These are phyloP conservation scores for Apantesis nais DNA, from an alignment of 2,888 invertebrate species.

Conservation along the genomic window DNA sequence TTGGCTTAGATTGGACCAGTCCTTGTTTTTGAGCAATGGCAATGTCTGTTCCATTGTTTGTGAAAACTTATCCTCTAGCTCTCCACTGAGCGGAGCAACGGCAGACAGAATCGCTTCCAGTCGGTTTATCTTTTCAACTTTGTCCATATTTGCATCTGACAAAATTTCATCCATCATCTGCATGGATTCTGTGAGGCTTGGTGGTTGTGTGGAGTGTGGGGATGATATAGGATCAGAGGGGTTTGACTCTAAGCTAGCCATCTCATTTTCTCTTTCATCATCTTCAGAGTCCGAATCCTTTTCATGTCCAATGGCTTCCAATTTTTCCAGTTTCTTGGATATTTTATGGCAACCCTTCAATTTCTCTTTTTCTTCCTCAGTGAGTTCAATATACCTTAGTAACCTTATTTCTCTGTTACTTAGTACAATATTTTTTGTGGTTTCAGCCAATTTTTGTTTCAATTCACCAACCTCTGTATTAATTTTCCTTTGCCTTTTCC, in stretches of 20 bases:
- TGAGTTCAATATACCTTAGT: constrained; percentile 94
- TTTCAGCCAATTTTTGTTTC: constrained; percentile 91
- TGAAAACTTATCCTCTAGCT: constrained; percentile 82
- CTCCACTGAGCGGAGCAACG: constrained; percentile 89
- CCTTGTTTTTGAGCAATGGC: constrained; percentile 82
- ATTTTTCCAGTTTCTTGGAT: constrained; percentile 95
- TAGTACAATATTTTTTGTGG: constrained; percentile 94
- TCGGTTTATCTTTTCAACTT: constrained; percentile 93
- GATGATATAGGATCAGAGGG: constrained; percentile 91
- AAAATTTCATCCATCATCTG: constrained; percentile 94
- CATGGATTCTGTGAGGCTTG: constrained; percentile 95
- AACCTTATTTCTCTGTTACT: constrained; percentile 96
- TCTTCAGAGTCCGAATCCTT: constrained; percentile 91
- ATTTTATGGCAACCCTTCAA: constrained; percentile 96
- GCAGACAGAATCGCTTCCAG: constrained; percentile 94
- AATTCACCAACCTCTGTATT: constrained; percentile 96
- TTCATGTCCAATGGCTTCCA: constrained; percentile 92
- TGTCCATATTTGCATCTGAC: constrained; percentile 93
- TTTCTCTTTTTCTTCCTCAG: constrained; percentile 96
- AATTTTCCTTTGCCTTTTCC: constrained; percentile 95
- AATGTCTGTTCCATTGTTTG: constrained; percentile 83
- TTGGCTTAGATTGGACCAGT: constrained; percentile 83
- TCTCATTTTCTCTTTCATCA: constrained; percentile 90
- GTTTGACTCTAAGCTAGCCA: constrained; percentile 92
- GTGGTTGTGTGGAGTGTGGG: constrained; percentile 91